Evolutionary conservation across 2,888 invertebrate genomes (phyloP).

Genomic region (Alentia gelatinosa): DNA sequence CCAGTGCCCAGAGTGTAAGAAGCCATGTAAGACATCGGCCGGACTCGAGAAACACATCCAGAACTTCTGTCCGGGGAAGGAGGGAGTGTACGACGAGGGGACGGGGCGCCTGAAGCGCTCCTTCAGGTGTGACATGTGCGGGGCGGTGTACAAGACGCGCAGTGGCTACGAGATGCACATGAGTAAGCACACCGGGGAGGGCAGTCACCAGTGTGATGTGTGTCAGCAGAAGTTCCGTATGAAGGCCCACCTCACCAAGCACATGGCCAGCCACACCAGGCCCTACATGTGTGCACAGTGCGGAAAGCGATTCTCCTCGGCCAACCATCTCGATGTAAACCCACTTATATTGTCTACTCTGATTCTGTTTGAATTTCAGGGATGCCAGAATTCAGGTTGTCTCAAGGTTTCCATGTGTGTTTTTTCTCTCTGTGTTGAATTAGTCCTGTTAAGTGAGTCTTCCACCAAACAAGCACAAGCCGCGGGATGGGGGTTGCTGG

Average conservation of each 20-base stretch:
- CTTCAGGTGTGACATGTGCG: neutral
- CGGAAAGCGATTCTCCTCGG: neutral
- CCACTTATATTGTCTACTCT: neutral
- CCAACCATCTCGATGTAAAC: neutral
- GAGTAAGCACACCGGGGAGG: neutral
- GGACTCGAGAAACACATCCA: neutral
- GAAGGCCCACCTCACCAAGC: neutral
- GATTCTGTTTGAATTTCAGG: neutral
- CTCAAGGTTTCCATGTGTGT: too few species aligned
- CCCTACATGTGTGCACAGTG: slow-evolving; percentile 11
- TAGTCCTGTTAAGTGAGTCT: too few species aligned
- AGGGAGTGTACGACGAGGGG: neutral
- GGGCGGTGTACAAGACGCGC: neutral
- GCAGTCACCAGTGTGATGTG: neutral
- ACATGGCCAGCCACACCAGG: neutral
- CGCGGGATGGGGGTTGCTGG: too few species aligned
- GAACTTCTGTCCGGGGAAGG: neutral
- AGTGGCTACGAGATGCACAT: neutral
- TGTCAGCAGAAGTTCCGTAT: neutral
- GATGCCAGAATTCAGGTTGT: too few species aligned
- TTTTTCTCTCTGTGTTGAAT: too few species aligned
- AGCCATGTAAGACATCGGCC: neutral
- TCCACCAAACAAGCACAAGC: too few species aligned
- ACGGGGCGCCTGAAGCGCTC: neutral
- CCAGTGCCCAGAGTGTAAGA: neutral